Conservation (phyloP, 2,888 invertebrate genomes). For the Drosophila nr. fundita region DNA sequence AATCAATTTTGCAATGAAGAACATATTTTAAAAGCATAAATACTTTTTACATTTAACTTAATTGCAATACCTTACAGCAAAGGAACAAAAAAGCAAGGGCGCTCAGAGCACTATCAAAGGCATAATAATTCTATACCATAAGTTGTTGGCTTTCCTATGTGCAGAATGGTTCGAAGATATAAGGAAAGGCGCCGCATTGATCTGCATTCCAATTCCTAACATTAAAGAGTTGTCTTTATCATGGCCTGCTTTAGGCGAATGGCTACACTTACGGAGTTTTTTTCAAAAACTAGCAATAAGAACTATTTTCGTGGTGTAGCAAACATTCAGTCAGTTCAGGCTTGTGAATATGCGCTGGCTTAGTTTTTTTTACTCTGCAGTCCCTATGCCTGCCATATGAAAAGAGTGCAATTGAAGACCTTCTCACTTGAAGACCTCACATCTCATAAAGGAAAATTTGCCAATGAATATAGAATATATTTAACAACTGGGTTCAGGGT, state of each 20-base stretch:
- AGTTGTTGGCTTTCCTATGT: no score
- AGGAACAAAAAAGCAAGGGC: neutral
- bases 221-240: neutral
- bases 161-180: neutral
- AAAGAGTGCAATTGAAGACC: no score
- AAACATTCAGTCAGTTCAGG: neutral
- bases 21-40: neutral
- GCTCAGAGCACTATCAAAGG: neutral
- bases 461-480: neutral
- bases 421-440: no score
- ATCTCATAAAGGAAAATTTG: no score
- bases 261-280: neutral
- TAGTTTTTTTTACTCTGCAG: no score
- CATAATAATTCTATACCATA: no score
- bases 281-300: neutral
- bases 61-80: neutral
- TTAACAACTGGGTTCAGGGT: no score
- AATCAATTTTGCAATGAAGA: neutral
- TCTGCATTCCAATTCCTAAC: neutral
- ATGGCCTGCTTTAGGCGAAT: neutral
- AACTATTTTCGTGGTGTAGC: neutral
- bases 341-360: neutral
- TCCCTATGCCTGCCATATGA: no score
- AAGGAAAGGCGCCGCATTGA: neutral
- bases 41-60: neutral